These are phyloP conservation scores for Atherinosoma microstoma DNA, from an alignment of 2,797 vertebrate genomes.

Conservation along the genomic window DNA sequence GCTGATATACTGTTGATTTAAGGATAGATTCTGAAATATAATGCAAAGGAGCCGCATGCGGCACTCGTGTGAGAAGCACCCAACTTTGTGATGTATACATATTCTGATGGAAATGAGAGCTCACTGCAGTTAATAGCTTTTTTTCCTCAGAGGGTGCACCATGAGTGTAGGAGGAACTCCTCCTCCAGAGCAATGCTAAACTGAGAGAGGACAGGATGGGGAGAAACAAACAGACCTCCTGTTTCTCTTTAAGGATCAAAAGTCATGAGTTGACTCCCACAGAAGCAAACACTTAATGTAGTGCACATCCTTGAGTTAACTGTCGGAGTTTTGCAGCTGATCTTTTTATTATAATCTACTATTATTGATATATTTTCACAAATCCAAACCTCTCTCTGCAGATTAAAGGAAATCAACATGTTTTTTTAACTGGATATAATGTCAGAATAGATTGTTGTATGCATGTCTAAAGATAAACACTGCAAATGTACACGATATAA, in stretches of 20 bases:
- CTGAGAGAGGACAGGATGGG: slow-evolving; percentile 42
- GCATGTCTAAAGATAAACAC: not conserved
- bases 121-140: slow-evolving; percentile 28
- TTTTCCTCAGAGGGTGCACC: slow-evolving; percentile 46
- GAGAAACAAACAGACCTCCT: slow-evolving; percentile 61
- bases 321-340: slow-evolving; percentile 22
- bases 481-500: not conserved
- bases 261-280: slow-evolving; percentile 60
- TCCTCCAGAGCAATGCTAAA: slow-evolving; percentile 63
- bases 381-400: slow-evolving; percentile 18
- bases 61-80: not conserved
- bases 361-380: slow-evolving; percentile 6
- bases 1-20: slow-evolving; percentile 53
- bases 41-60: slow-evolving; percentile 9
- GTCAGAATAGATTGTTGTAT: not conserved
- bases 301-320: slow-evolving; percentile 18
- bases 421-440: not conserved
- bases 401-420: not conserved
- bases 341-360: not conserved
- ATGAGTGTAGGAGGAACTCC: slow-evolving; percentile 60
- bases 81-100: slow-evolving; percentile 32
- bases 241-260: slow-evolving; percentile 61
- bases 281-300: slow-evolving; percentile 42
- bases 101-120: slow-evolving; percentile 41
- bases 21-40: slow-evolving; percentile 25